Base-by-base conservation (phyloP, 2,888 invertebrate genomes). In the Epinotia nisella region DNA sequence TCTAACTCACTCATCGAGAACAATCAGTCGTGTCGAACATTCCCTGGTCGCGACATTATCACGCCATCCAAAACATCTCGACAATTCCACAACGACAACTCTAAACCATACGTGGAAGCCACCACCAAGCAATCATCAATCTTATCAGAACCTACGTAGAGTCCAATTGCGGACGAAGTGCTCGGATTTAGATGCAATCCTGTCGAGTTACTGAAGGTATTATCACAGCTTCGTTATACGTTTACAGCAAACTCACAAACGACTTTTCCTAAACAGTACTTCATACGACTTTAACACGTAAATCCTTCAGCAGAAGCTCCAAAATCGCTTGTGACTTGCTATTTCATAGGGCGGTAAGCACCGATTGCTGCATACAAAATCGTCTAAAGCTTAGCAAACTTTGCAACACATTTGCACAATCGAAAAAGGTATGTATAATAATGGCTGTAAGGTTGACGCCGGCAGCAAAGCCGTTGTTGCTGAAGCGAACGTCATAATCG, bases 401-500 rank as follows among this genome's bases (percentile, higher is more conserved):
- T 81, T 79, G 76, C 77, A 80, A 76, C 78, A 77, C 76, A 70
- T 75, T 75, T 69, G 76, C 70, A 79, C 83, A 83, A 84, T 82
- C 82, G 74, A 89, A 90, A 87, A 83, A 82, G 80, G 81, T 77
- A 77, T 84, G 81, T 90, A 87, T 76, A 55, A 78, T 77, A 82
- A 85, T 79, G 74, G 60, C 13, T 19, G 64, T 87, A 87, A 84
- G 86, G 82, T 82, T 73, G 79, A 77, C 75, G 74, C 74, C 61
- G 77, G 73, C 74, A 53, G 81, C 78, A 83, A 70, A 75, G 71
- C 68, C 73, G 76, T 77, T 84, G 83, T 85, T 79, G 84, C 82
- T 77, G 84, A 83, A 85, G 82, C 83, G 83, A 80, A 84, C 84
- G 87, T 87, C 86, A 91, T 87, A 91, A 90, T 90, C 88, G 86